Evolutionary conservation across 2,888 invertebrate species (phyloP).

Genomic region (Drosophila villosipedis): DNA sequence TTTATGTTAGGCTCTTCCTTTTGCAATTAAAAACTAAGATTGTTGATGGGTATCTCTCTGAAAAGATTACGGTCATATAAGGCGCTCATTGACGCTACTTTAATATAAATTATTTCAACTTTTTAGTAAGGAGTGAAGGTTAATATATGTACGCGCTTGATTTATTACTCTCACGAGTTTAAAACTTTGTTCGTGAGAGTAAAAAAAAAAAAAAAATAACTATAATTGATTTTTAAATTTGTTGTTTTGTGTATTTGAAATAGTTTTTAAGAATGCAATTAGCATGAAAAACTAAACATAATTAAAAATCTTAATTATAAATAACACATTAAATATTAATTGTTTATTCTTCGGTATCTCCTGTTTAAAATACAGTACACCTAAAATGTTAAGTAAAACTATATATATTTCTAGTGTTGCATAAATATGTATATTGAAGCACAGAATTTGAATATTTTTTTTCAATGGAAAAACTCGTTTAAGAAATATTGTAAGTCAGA

Average conservation of each 20-base stretch:
- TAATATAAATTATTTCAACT: background rate
- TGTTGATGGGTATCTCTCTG: constrained; percentile 25
- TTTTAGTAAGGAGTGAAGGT: background rate
- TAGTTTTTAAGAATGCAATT: background rate
- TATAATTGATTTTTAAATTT: background rate
- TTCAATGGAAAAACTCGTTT: background rate
- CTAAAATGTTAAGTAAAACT: background rate
- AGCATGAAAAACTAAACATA: background rate
- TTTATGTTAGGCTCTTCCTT: constrained; percentile 42
- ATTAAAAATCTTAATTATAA: background rate
- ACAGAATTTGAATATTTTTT: background rate
- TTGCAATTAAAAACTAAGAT: constrained; percentile 66
- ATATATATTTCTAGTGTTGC: background rate
- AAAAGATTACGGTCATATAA: constrained; percentile 1
- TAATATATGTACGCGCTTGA: background rate
- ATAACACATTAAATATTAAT: background rate
- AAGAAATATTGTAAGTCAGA: background rate
- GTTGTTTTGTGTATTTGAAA: background rate
- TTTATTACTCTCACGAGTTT: background rate
- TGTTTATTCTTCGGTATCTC: background rate
- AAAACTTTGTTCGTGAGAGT: too few species aligned
- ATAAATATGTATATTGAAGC: background rate
- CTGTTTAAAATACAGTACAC: background rate
- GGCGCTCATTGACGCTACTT: constrained; percentile 21
- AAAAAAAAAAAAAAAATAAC: background rate